Percentiles rank a stretch among this genome's conserved stretches.
phyloP scores from a whole-genome alignment of 2,888 invertebrate genomes.

The Lypha dubia region DNA sequence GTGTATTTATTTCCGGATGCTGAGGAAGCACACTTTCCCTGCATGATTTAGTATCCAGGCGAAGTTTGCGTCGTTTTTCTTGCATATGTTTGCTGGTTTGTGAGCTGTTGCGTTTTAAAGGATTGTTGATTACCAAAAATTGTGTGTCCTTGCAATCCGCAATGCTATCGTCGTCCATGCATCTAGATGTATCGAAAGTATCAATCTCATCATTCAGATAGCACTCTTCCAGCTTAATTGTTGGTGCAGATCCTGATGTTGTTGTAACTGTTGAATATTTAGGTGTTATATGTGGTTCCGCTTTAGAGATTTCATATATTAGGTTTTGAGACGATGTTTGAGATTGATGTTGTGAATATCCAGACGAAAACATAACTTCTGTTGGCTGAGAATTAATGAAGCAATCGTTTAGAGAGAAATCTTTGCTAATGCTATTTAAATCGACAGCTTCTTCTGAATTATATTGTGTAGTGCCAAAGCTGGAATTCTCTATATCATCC shows the following conservation, averaged over 20 bases:
- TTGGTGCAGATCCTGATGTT: conserved; percentile 16
- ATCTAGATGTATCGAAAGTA: neutral
- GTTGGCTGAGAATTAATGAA: conserved; percentile 51
- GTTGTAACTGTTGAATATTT: conserved; percentile 24
- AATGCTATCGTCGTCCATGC: conserved; percentile 15
- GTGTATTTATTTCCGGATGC: conserved; percentile 54
- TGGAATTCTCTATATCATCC: conserved; percentile 46
- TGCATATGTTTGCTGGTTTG: conserved; percentile 66
- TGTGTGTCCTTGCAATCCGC: conserved; percentile 32
- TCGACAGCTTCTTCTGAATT: conserved; percentile 71
- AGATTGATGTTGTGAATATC: conserved; percentile 39
- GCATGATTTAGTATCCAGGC: conserved; percentile 70
- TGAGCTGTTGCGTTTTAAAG: conserved; percentile 46
- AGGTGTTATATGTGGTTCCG: conserved; percentile 62
- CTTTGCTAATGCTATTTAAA: conserved; percentile 63
- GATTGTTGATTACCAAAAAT: conserved; percentile 31
- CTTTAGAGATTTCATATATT: conserved; percentile 52
- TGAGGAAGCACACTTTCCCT: conserved; percentile 33
- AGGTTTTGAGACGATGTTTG: conserved; percentile 51
- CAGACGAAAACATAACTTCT: conserved; percentile 59
- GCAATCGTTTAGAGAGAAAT: conserved; percentile 42
- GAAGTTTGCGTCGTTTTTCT: conserved; percentile 75
- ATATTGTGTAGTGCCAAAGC: conserved; percentile 39
- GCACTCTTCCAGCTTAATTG: conserved; percentile 29
- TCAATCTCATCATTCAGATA: conserved; percentile 18